Evolutionary conservation across 30 jellyfish, hydroid and myxozoan species (phyloP).

Genomic region (Aurelia coerulea): DNA sequence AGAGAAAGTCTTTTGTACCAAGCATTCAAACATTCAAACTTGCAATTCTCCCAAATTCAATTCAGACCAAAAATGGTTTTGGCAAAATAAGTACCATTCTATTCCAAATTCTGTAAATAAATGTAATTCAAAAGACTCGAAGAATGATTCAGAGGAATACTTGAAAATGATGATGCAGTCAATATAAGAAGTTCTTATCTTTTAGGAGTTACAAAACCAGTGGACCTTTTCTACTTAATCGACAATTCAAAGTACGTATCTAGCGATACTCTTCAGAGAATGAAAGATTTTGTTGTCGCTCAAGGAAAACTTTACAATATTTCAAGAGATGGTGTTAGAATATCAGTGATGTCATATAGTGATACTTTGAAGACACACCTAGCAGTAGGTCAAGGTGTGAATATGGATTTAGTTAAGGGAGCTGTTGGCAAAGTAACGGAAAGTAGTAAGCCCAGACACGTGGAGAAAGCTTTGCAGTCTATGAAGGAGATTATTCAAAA

Average conservation of each 20-base stretch:
- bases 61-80: no score
- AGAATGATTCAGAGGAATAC: no score
- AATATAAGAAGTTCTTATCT: no score
- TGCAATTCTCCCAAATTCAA: no score
- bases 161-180: no score
- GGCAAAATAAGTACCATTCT: no score
- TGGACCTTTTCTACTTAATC: conserved; percentile 30
- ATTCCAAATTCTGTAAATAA: no score
- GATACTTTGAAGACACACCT: neutral
- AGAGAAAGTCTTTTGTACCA: no score
- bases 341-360: conserved; percentile 14
- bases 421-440: neutral
- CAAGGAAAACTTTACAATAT: conserved; percentile 2
- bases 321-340: conserved; percentile 12
- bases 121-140: no score
- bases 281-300: conserved; percentile 10
- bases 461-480: conserved; percentile 4
- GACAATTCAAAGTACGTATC: conserved; percentile 27
- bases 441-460: neutral
- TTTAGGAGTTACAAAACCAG: neutral
- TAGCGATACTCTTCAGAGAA: neutral
- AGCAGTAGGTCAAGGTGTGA: conserved; percentile 20
- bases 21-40: no score
- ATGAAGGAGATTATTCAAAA: neutral
- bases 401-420: neutral